Conservation (phyloP, 2,797 vertebrate species). For the Nasua narica region DNA sequence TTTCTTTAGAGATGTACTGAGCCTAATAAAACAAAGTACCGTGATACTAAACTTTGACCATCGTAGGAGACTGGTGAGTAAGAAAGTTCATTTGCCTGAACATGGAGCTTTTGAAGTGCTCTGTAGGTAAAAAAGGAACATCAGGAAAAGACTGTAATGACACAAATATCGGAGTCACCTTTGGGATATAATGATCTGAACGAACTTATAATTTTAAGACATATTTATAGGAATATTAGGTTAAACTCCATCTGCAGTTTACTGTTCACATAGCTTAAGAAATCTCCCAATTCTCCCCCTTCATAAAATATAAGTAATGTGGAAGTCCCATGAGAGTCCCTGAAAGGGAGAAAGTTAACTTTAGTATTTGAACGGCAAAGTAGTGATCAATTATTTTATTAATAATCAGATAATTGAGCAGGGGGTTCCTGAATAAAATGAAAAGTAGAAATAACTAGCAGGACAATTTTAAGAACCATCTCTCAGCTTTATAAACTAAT, state of each 20-base stretch:
- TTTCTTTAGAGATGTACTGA: background rate
- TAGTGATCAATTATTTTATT: slow-evolving; percentile 89
- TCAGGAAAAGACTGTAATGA: slow-evolving; percentile 1
- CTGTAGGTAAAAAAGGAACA: background rate
- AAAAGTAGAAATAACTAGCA: slow-evolving; percentile 91
- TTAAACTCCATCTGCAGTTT: background rate
- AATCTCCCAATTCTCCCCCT: background rate
- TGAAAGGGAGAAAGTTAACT: slow-evolving; percentile 68
- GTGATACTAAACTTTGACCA: background rate
- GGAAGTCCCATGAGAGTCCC: background rate
- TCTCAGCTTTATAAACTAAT: slow-evolving; percentile 99
- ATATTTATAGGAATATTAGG: background rate
- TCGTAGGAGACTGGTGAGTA: background rate
- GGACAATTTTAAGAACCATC: slow-evolving; percentile 92
- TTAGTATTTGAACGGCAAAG: slow-evolving; percentile 80
- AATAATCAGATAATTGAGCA: slow-evolving; percentile 91
- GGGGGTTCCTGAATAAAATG: slow-evolving; percentile 83
- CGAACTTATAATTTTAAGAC: background rate
- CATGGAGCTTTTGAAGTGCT: background rate
- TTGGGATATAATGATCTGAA: background rate
- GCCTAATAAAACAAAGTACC: background rate
- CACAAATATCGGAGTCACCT: background rate
- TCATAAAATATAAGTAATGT: slow-evolving; percentile 45
- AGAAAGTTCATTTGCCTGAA: background rate
- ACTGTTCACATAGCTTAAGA: background rate